phyloP scores from a whole-genome alignment of 2,113 vertebrate species.

The Datnioides undecimradiatus region DNA sequence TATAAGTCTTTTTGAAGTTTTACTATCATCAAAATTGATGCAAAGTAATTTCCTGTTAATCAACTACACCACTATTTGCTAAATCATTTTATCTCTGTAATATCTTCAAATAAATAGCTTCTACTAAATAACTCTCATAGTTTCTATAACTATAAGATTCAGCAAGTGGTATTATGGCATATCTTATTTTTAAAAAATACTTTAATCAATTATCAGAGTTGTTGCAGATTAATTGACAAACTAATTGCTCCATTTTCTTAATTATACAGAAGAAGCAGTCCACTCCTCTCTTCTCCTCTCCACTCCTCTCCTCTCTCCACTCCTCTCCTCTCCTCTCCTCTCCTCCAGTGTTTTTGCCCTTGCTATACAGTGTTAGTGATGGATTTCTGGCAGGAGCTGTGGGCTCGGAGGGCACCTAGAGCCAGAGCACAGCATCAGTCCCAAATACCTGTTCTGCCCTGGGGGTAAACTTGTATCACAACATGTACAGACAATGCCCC shows the following conservation, averaged over 20 bases:
- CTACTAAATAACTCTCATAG: neutral
- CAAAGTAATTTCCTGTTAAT: neutral
- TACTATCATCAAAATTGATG: neutral
- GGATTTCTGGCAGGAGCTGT: slow-evolving; percentile 48
- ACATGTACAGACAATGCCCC: slow-evolving; percentile 22
- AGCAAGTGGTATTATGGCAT: too few relatives aligned
- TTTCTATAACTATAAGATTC: too few relatives aligned
- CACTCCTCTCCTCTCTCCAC: neutral
- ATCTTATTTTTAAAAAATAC: too few relatives aligned
- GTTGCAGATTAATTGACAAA: neutral
- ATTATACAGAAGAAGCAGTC: too few relatives aligned
- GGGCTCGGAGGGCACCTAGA: slow-evolving; percentile 37
- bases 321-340: slow-evolving; percentile 15
- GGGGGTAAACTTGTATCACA: slow-evolving; percentile 40
- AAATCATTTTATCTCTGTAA: neutral
- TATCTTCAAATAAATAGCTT: neutral
- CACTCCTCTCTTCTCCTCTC: neutral
- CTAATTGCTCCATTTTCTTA: neutral
- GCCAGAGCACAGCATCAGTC: slow-evolving; percentile 52
- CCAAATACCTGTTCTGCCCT: slow-evolving; percentile 27
- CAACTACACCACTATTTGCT: neutral
- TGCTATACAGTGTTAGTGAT: slow-evolving; percentile 34
- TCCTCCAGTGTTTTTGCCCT: slow-evolving; percentile 35
- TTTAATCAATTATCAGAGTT: too few relatives aligned
- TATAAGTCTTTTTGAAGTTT: neutral